A percentile compares a stretch with the other conserved stretches of the same genome.
Conservation (phyloP, 1,140 invertebrate genomes). For the Penaeus vannamei region DNA sequence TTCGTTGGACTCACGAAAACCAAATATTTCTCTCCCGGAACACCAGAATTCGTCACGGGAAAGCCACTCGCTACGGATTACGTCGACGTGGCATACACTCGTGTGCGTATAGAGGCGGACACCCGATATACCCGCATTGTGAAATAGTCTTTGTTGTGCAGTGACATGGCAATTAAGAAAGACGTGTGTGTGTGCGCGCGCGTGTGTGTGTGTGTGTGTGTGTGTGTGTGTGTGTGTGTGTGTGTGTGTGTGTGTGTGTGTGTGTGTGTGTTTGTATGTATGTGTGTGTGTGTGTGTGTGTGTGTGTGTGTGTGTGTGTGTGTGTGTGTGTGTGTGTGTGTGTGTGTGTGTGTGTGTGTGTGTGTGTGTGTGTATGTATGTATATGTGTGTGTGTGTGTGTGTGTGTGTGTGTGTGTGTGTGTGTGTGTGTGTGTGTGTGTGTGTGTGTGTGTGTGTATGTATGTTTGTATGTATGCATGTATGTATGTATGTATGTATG, state of each 20-base stretch:
- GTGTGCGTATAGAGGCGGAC: too few species aligned
- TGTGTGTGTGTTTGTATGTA: not conserved
- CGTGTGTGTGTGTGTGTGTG: too few species aligned
- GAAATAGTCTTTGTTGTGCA: too few species aligned
- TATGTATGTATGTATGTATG: not conserved
- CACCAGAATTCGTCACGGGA: not conserved
- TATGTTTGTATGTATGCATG: not conserved
- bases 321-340: not conserved
- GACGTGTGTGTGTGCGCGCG: too few species aligned
- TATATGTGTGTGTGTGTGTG: not conserved
- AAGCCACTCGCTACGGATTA: too few species aligned
- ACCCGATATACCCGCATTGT: too few species aligned
- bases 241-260: not conserved
- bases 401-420: too few species aligned
- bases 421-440: too few species aligned
- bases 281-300: not conserved
- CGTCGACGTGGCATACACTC: too few species aligned
- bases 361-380: not conserved
- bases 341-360: not conserved
- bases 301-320: constrained; percentile 1
- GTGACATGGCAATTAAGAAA: too few species aligned
- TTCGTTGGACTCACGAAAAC: not conserved
- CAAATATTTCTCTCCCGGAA: constrained; percentile 12
- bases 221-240: too few species aligned
- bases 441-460: not conserved